Evolutionary conservation across 2,888 invertebrate genomes (phyloP), one percentile per base, ranked within the genome.

Genomic region (Heliconius aoede): DNA sequence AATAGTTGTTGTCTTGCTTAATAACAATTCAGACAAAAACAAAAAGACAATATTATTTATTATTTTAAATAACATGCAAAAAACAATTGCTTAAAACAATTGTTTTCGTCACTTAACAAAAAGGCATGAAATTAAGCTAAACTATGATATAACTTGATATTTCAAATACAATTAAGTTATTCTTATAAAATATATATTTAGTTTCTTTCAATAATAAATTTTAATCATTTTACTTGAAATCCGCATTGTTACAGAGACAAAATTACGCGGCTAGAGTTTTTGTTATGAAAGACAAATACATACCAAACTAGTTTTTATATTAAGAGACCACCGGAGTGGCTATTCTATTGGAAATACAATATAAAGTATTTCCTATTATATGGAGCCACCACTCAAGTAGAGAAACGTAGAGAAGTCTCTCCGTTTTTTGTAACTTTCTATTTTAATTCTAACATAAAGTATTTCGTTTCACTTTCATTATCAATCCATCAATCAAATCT

Each of bases 401-500:
- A n/a, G n/a, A n/a, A n/a, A n/a, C n/a, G n/a, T n/a, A n/a, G n/a
- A n/a, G n/a, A n/a, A n/a, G n/a, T n/a, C n/a, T n/a, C n/a, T n/a
- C n/a, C n/a, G n/a, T n/a, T n/a, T n/a, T n/a, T n/a, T n/a, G n/a
- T n/a, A n/a, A n/a, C n/a, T n/a, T n/a, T n/a, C n/a, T n/a, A n/a
- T n/a, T n/a, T n/a, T n/a, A n/a, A n/a, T n/a, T n/a, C n/a, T n/a
- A n/a, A n/a, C n/a, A n/a, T n/a, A n/a, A n/a, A n/a, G n/a, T n/a
- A n/a, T n/a, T 78, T 36, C 78, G 81, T 84, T 82, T 85, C 84
- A 82, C 84, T 87, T 87, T 87, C 85, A 82, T 85, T 85, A 84
- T 83, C 81, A 80, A 85, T 82, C 82, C 84, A 86, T 88, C 86
- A 84, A 86, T 88, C 86, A 86, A 82, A 82, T 83, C 84, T 80